Evolutionary conservation across 2,797 vertebrate species (phyloP), one percentile per base, ranked within the genome.

Genomic region (Diglossa cyanea): DNA sequence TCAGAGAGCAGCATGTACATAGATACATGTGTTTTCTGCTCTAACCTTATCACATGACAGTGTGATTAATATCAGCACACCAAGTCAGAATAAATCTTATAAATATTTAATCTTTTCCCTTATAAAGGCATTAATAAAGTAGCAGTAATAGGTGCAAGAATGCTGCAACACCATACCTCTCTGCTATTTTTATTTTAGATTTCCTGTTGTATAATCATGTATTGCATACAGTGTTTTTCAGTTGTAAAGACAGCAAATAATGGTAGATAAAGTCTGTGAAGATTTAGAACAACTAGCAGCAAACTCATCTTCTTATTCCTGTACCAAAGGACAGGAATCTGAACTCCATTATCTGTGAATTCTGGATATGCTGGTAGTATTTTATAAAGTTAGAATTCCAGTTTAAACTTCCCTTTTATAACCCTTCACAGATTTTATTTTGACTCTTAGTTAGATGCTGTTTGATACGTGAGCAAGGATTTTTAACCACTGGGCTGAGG

Each of bases 101-200:
- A 86, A 94, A 94, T 85, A 82, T 89, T 85, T 92, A 53, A 87
- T 70, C 5, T 53, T 87, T 78, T 26, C 73, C 51, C 40, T 63
- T 63, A 63, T 5, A 76, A 70, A 85, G 45, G 6, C 17, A 60
- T 82, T 84, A 91, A 72, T 85, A 82, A 60, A 63, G 26, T 67
- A 63, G 20, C 19, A 89, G 8, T 53, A 76, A 82, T 35, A 84
- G n/a, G 17, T 51, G 6, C 53, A 88, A 66, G 18, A 79, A 72
- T 76, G 24, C 3, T 82, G 42, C 37, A 68, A 45, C 3, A 18
- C 10, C 10, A 1, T 13, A 55, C 7, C 3, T 60, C 55, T 79
- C 21, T 15, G 7, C 3, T 65, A 33, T 25, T 88, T 53, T 63
- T 77, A 28, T 44, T 73, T 74, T 25, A 17, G 17, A 7, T n/a